A percentile compares a stretch with the other conserved stretches of the same genome.
These are phyloP conservation scores for Neosilurus hyrtlii DNA, from an alignment of 2,797 vertebrate species.

Conservation along the genomic window DNA sequence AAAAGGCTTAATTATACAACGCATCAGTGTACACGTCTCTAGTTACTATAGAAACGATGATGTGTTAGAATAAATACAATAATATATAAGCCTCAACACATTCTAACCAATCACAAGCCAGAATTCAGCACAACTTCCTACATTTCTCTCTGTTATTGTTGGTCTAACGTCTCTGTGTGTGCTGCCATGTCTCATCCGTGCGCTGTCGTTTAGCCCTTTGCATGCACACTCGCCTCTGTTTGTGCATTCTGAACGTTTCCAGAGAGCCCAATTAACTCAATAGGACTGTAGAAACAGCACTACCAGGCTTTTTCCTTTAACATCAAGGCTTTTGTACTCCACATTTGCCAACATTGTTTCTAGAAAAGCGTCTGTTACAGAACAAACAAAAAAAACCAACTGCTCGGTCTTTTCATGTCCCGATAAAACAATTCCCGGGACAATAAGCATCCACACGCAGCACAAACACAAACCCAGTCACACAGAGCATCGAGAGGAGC, in stretches of 20 bases:
- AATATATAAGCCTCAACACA: neutral
- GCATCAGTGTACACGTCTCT: neutral
- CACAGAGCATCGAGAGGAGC: neutral
- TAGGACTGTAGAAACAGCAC: neutral
- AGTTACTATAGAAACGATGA: neutral
- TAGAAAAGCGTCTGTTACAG: neutral
- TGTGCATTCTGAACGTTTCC: neutral
- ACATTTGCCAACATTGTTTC: constrained; percentile 7
- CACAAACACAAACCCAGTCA: neutral
- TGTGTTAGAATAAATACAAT: neutral
- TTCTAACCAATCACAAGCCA: neutral
- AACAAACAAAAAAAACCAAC: neutral
- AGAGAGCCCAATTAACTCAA: neutral
- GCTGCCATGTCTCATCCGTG: neutral
- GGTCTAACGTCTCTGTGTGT: neutral
- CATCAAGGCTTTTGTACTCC: neutral
- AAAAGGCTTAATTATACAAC: no score
- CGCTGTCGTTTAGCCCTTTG: neutral
- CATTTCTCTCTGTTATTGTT: neutral
- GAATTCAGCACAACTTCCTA: neutral
- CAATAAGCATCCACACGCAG: neutral
- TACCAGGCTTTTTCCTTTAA: neutral
- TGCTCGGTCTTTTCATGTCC: neutral
- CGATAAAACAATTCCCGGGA: neutral
- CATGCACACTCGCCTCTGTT: neutral